These are phyloP conservation scores for Pseudococcus jackbeardsleyi DNA, from an alignment of 2,888 invertebrate species.

Conservation along the genomic window DNA sequence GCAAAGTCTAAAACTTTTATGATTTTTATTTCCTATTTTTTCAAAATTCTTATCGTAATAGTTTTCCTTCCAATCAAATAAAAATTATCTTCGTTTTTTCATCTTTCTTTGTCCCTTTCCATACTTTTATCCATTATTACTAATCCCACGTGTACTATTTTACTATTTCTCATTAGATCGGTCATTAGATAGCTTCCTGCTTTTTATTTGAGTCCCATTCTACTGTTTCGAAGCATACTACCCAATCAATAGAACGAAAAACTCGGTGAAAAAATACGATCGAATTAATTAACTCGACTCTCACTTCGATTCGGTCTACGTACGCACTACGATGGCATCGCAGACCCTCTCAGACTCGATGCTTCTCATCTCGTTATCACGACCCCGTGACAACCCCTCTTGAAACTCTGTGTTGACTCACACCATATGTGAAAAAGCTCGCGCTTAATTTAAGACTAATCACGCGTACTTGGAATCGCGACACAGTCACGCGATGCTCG, in stretches of 20 bases:
- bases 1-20: too few species aligned
- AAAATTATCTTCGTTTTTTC: too few species aligned
- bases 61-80: too few species aligned
- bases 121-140: too few species aligned
- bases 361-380: conserved; percentile 70
- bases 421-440: conserved; percentile 14
- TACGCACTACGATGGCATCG: not conserved
- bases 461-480: conserved; percentile 12
- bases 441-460: conserved; percentile 32
- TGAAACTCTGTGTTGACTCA: not conserved
- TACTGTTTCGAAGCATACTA: too few species aligned
- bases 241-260: not conserved
- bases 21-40: too few species aligned
- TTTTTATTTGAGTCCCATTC: too few species aligned
- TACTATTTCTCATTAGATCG: too few species aligned
- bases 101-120: too few species aligned
- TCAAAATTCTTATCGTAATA: too few species aligned
- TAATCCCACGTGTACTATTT: too few species aligned
- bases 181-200: too few species aligned
- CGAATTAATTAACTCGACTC: conserved; percentile 9
- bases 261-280: not conserved
- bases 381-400: not conserved
- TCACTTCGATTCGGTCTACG: not conserved
- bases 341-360: conserved; percentile 70
- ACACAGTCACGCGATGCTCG: not conserved